A percentile compares a stretch with the other conserved stretches of the same genome.
These are phyloP conservation scores for Garra rufa DNA, from an alignment of 2,113 vertebrate genomes.

Conservation along the genomic window DNA sequence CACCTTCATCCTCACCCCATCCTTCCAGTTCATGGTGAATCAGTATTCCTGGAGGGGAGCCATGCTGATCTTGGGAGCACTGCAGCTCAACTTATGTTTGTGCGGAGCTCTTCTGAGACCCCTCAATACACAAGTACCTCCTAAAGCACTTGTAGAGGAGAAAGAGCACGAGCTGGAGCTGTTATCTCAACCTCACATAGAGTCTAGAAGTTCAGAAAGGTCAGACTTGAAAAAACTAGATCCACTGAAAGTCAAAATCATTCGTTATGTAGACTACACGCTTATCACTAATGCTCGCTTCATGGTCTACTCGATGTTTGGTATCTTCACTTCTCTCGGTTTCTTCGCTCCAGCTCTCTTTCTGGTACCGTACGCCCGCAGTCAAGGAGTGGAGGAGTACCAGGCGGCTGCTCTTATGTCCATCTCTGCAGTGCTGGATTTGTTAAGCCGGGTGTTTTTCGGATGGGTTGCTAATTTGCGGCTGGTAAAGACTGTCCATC, in stretches of 20 bases:
- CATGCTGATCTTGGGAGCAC: conserved; percentile 74
- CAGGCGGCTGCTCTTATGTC: conserved; percentile 76
- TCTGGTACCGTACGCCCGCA: conserved; percentile 77
- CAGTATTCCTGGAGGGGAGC: conserved; percentile 79
- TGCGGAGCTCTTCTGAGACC: conserved; percentile 79
- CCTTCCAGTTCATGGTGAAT: conserved; percentile 76
- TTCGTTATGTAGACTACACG: conserved; percentile 65
- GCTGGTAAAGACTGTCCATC: conserved; percentile 69
- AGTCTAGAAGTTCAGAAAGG: conserved; percentile 4
- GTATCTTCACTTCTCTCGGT: conserved; percentile 71
- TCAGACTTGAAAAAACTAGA: not conserved
- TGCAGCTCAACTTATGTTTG: conserved; percentile 76
- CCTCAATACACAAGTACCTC: conserved; percentile 40
- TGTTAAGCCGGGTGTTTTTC: conserved; percentile 72
- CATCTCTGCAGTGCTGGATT: conserved; percentile 73
- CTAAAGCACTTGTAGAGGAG: conserved; percentile 33
- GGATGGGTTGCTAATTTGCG: conserved; percentile 79
- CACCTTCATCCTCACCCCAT: conserved; percentile 77
- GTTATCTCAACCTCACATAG: conserved; percentile 2
- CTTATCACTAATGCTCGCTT: conserved; percentile 65
- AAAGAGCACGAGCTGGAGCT: conserved; percentile 40
- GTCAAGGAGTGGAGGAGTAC: conserved; percentile 74
- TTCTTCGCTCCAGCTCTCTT: conserved; percentile 80
- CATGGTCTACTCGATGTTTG: conserved; percentile 71
- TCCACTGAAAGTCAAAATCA: conserved; percentile 31